Base-by-base conservation (phyloP, 2,113 vertebrate species). In the Solenodon paradoxus region DNA sequence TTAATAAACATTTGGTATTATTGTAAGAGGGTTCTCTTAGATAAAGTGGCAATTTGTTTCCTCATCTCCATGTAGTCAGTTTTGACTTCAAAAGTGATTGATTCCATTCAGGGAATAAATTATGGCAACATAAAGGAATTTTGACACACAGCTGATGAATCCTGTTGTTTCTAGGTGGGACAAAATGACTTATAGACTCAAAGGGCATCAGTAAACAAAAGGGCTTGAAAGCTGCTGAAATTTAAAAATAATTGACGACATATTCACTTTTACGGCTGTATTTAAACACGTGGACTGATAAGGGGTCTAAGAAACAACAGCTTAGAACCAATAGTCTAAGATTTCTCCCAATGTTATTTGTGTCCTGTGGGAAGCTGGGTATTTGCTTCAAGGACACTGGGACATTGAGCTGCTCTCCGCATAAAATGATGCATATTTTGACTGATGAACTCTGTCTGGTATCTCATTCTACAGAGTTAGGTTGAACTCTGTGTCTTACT, bases 131-230 rank as follows among this genome's bases (percentile, higher is more conserved):
- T 68, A 77, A 95, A 95, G 51, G 17, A 55, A 90, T 92, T 61
- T 40, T 92, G 95, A 95, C 75, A 94, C 5, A 42, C 72, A 81
- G 71, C 57, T 94, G 59, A 88, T 90, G 71, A 93, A 71, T 88
- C 15, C 30, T 78, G 38, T 38, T 80, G 77, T 96, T 88, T 61
- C 30, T 74, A 13, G 15, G 9, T 57, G 95, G 59, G 32, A 72
- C 45, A 90, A 74, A 90, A 92, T 85, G 63, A 90, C 88, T 95
- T 90, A 92, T 51, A 84, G 83, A 84, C 28, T 95, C 66, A 78
- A 87, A 92, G 19, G 63, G 64, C 30, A 78, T 83, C 68, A 81
- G 55, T 81, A 55, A 80, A 51, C 26, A 64, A 30, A 83, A 88
- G 32, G 26, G 79, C 95, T 17, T 88, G 71, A 97, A 94, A 84